These are phyloP conservation scores for Drosophila yooni DNA, from an alignment of 2,888 invertebrate genomes.

Conservation along the genomic window DNA sequence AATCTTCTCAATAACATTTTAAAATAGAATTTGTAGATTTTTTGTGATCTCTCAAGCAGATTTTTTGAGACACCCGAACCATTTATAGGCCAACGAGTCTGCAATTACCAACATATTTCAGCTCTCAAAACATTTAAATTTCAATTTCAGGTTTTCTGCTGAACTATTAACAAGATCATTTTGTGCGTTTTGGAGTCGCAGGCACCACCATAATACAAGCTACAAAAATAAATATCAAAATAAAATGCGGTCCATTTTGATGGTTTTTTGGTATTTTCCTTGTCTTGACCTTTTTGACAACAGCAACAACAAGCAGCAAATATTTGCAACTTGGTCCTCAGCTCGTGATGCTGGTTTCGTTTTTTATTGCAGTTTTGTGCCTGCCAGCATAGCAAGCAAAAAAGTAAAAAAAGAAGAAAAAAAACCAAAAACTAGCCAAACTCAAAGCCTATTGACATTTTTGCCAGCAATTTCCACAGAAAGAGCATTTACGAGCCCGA, in stretches of 20 bases:
- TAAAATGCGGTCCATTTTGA: conserved; percentile 34
- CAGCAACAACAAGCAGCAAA: conserved; percentile 50
- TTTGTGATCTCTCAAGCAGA: background rate
- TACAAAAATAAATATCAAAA: conserved; percentile 8
- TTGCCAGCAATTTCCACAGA: conserved; percentile 72
- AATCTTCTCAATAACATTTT: background rate
- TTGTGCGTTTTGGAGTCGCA: conserved; percentile 49
- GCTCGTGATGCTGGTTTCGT: conserved; percentile 74
- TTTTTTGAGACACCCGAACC: background rate
- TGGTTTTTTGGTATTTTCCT: conserved; percentile 30
- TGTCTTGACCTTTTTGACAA: conserved; percentile 56
- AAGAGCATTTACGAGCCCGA: conserved; percentile 63
- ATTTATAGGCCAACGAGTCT: background rate
- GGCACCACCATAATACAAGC: conserved; percentile 3
- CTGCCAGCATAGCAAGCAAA: conserved; percentile 29
- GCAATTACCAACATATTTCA: background rate
- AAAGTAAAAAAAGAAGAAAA: background rate
- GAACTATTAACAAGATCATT: conserved; percentile 56
- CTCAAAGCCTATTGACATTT: conserved; percentile 75
- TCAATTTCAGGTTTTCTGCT: background rate
- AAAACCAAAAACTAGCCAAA: conserved; percentile 22
- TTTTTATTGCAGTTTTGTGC: conserved; percentile 52
- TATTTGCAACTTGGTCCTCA: conserved; percentile 76
- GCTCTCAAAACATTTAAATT: conserved; percentile 9
- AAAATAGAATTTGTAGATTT: background rate